Percentiles rank a stretch among this genome's conserved stretches.
Evolutionary conservation across 2,888 invertebrate species (phyloP).

Genomic region (Nysson spinosus): DNA sequence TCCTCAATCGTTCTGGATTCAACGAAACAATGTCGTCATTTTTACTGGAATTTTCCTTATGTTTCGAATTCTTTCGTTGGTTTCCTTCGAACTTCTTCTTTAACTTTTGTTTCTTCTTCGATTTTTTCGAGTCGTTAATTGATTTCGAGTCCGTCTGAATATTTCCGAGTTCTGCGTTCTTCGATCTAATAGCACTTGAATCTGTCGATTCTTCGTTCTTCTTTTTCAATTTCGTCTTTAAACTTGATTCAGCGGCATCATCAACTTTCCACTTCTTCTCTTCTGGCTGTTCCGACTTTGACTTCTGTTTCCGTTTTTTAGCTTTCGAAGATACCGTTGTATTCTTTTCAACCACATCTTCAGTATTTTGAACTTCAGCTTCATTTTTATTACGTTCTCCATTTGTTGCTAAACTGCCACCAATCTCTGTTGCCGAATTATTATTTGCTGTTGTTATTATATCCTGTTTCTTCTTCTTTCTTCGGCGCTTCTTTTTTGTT

Average conservation of each 20-base stretch:
- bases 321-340: slow-evolving; percentile 3
- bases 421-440: not conserved
- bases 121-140: slow-evolving; percentile 5
- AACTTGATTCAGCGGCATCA: not conserved
- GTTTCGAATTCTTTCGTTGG: slow-evolving; percentile 27
- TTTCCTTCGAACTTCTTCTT: slow-evolving; percentile 17
- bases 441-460: slow-evolving; percentile 26
- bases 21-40: slow-evolving; percentile 55
- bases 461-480: slow-evolving; percentile 75
- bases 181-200: not conserved
- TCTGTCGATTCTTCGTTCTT: not conserved
- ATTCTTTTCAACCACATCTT: not conserved
- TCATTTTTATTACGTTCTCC: slow-evolving; percentile 4
- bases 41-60: slow-evolving; percentile 13
- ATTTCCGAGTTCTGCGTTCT: not conserved
- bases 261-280: slow-evolving; percentile 54
- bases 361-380: slow-evolving; percentile 20
- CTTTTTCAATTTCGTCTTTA: too few relatives aligned
- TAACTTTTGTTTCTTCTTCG: slow-evolving; percentile 35
- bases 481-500: slow-evolving; percentile 17
- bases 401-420: not conserved
- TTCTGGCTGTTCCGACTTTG: slow-evolving; percentile 27
- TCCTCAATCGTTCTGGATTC: slow-evolving; percentile 89
- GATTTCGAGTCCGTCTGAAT: not conserved
- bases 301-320: slow-evolving; percentile 40